These are phyloP conservation scores for Drosophila cyrtoloma DNA, from an alignment of 2,888 invertebrate genomes.

Conservation along the genomic window DNA sequence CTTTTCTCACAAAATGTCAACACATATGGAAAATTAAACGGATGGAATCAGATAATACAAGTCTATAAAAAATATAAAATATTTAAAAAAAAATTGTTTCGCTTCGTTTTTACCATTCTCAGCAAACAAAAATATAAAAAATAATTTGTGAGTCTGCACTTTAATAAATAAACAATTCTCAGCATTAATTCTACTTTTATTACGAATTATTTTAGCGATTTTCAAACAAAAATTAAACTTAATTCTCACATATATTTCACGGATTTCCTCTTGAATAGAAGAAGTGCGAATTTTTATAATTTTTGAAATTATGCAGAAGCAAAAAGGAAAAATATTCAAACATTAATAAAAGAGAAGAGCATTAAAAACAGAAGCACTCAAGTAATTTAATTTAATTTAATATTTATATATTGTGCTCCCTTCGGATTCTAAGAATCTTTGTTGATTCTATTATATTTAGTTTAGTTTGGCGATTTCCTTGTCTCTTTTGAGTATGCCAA, in stretches of 20 bases:
- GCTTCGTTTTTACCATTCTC: neutral
- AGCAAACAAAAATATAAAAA: neutral
- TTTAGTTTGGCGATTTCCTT: neutral
- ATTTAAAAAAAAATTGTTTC: neutral
- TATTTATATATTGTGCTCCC: neutral
- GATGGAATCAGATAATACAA: too few relatives aligned
- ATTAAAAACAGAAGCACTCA: neutral
- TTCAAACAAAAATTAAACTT: neutral
- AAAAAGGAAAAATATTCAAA: neutral
- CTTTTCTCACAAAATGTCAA: neutral
- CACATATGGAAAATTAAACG: neutral
- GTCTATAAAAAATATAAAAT: neutral
- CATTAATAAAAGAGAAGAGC: neutral
- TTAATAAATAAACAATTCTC: neutral
- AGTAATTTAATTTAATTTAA: neutral
- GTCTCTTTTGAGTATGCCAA: neutral
- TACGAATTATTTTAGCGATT: neutral
- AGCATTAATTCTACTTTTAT: neutral
- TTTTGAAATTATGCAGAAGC: neutral
- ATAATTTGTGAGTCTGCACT: neutral
- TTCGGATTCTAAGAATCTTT: neutral
- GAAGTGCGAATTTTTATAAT: neutral
- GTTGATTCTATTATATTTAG: neutral
- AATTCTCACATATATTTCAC: neutral
- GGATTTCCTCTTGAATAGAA: neutral